phyloP scores from a whole-genome alignment of 2,113 vertebrate species.

The Tachuris rubrigastra region DNA sequence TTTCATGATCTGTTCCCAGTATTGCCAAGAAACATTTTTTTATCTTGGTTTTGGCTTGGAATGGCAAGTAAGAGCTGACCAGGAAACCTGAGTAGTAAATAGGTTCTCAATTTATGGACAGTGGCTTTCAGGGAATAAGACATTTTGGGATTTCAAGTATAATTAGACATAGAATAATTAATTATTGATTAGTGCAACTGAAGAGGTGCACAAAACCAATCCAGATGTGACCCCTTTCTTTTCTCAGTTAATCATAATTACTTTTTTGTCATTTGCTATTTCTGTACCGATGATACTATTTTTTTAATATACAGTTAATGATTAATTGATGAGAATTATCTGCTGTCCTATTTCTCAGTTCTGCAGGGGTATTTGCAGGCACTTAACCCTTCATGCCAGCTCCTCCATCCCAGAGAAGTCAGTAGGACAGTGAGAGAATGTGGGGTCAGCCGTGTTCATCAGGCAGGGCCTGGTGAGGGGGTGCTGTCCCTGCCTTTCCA shows the following conservation, averaged over 20 bases:
- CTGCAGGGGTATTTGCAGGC: neutral
- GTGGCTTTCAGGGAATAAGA: neutral
- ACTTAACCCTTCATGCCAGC: neutral
- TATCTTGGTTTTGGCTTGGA: neutral
- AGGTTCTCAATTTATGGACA: neutral
- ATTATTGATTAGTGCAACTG: neutral
- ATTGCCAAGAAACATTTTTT: neutral
- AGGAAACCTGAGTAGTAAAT: neutral
- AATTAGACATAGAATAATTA: neutral
- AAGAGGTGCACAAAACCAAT: neutral
- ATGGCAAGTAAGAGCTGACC: neutral
- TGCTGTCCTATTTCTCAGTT: neutral
- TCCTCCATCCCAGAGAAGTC: neutral
- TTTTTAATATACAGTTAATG: neutral
- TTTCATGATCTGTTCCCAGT: neutral
- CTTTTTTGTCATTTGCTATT: neutral
- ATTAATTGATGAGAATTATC: neutral
- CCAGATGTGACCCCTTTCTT: neutral
- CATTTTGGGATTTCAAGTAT: neutral
- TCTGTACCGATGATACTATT: neutral
- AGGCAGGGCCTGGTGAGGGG: neutral
- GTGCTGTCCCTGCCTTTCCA: neutral
- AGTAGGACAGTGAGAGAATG: neutral
- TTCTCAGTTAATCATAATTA: neutral
- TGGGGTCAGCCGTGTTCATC: neutral